Conservation (phyloP, 2,797 vertebrate species). For the Phalloptychus januarius region DNA sequence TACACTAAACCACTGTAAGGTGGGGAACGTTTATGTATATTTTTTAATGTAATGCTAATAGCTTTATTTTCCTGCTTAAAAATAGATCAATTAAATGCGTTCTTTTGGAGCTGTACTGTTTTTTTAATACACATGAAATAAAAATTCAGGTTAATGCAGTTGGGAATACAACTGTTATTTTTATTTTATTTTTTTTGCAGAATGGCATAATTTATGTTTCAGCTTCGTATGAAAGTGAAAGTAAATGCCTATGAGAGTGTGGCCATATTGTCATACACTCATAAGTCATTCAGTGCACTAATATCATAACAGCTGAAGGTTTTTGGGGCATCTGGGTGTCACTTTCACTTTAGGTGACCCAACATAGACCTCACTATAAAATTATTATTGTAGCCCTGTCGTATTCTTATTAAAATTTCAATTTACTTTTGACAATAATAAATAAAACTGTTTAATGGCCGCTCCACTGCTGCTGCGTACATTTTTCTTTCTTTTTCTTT, state of each 20-base stretch:
- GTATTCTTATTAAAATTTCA: not conserved
- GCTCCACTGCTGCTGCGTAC: not conserved
- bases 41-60: too few species aligned
- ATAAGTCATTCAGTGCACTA: not conserved
- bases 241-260: not conserved
- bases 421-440: not conserved
- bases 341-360: not conserved
- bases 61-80: not conserved
- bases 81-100: not conserved
- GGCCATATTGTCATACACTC: not conserved
- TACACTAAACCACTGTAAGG: not conserved
- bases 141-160: not conserved
- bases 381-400: not conserved
- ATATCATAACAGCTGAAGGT: conserved; percentile 14
- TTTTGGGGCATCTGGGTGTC: not conserved
- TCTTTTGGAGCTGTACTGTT: not conserved
- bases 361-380: not conserved
- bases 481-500: too few species aligned
- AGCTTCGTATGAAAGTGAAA: conserved; percentile 48
- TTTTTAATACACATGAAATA: not conserved
- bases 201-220: not conserved
- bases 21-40: not conserved
- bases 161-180: too few species aligned
- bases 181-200: not conserved
- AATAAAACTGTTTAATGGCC: not conserved